Evolutionary conservation across 2,888 invertebrate species (phyloP), one percentile per base, ranked within the genome.

Genomic region (Neria commutata): DNA sequence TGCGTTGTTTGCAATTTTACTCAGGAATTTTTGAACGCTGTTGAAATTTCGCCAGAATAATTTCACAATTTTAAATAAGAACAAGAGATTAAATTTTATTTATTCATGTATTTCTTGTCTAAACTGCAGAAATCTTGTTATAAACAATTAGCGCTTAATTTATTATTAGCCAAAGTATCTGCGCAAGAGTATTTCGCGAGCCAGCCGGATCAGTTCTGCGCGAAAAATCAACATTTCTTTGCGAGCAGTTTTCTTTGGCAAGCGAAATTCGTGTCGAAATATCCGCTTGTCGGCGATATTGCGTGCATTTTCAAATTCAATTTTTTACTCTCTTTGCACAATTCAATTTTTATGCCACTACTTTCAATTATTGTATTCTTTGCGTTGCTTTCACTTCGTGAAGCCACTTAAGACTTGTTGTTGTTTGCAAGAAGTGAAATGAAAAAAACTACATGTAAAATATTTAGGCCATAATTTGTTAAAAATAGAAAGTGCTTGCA

Each of bases 401-500:
- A 10, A 37, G 37, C 11, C 37, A 37, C 37, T 37, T 37, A 11
- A 37, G 3, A 14, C 8, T n/a, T n/a, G n/a, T n/a, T n/a, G n/a
- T n/a, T n/a, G n/a, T 37, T 37, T n/a, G 11, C 14, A 37, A 37
- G n/a, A n/a, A 4, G n/a, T 14, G 14, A 37, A 37, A 37, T 4
- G 4, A 37, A 33, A 34, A 50, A 19, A 16, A 47, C 21, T 47
- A n/a, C n/a, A n/a, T n/a, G 37, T 21, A 14, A 49, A 49, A 40
- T 19, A 55, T 55, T 49, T 55, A 55, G 55, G 55, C 48, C 49
- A 55, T 55, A 49, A 40, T 37, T 16, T 40, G 26, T 48, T 48
- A 55, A 55, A 55, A 55, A 55, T 55, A 55, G 49, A 21, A 55
- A 25, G n/a, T n/a, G n/a, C n/a, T n/a, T n/a, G n/a, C n/a, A n/a